Evolutionary conservation across 2,888 invertebrate species (phyloP).

Genomic region (Adelognathus sp.): DNA sequence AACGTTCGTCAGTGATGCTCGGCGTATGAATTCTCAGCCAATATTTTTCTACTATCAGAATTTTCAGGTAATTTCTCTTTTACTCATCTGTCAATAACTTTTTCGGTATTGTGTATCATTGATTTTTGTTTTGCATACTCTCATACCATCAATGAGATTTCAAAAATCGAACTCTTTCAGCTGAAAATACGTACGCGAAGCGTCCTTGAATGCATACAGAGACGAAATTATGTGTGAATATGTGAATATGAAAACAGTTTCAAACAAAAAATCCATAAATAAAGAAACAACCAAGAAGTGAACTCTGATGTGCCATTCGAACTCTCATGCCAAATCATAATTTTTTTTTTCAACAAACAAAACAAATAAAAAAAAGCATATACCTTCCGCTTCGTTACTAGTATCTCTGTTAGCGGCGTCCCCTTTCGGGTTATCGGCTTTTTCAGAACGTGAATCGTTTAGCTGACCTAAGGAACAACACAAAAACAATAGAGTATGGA

Average conservation of each 20-base stretch:
- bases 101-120: no score
- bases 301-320: conserved; percentile 1
- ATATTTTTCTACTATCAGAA: no score
- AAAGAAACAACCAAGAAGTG: conserved; percentile 52
- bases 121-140: no score
- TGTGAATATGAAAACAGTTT: neutral
- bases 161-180: no score
- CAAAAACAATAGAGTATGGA: conserved; percentile 55
- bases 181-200: no score
- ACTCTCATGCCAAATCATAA: conserved; percentile 42
- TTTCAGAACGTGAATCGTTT: conserved; percentile 76
- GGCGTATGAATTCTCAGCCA: no score
- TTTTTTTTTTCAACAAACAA: conserved; percentile 13
- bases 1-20: conserved; percentile 6
- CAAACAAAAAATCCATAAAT: conserved; percentile 9
- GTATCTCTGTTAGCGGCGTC: conserved; percentile 75
- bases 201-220: conserved; percentile 15
- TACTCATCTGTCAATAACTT: no score
- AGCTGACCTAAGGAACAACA: conserved; percentile 76
- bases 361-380: conserved; percentile 63
- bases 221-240: conserved; percentile 4
- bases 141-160: no score
- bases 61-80: no score
- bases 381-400: conserved; percentile 78
- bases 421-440: conserved; percentile 75